Conservation (phyloP, 2,113 vertebrate species). For the Psettodes erumei region DNA sequence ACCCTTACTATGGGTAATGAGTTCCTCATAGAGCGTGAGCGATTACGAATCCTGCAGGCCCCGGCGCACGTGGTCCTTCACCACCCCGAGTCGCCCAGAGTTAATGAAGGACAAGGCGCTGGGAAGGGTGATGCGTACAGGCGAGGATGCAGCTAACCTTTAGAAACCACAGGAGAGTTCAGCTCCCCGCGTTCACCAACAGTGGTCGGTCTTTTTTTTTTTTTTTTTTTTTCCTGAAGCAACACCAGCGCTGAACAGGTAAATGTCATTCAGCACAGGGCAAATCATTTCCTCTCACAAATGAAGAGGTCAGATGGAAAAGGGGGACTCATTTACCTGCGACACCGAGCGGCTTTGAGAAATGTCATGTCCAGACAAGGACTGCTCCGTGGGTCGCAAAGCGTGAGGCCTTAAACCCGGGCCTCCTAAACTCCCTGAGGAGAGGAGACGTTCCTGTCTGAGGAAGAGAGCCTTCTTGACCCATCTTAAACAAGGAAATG, state of each 20-base stretch:
- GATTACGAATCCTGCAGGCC: conserved; percentile 32
- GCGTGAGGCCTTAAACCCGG: conserved; percentile 7
- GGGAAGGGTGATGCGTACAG: conserved; percentile 22
- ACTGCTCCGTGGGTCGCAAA: conserved; percentile 27
- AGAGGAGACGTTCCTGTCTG: conserved; percentile 7
- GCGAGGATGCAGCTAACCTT: conserved; percentile 75
- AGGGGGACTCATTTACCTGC: conserved; percentile 51
- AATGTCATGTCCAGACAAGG: conserved; percentile 70
- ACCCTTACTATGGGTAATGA: conserved; percentile 22
- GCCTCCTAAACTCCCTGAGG: not conserved
- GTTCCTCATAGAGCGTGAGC: conserved; percentile 3
- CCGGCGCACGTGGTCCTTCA: not conserved
- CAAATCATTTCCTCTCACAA: conserved; percentile 64
- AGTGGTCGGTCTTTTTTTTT: conserved; percentile 14
- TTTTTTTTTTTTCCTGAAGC: conserved; percentile 12
- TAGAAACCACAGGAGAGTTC: conserved; percentile 67
- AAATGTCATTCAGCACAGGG: conserved; percentile 76
- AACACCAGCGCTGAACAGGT: conserved; percentile 58
- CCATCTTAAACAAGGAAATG: not conserved
- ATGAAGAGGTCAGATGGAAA: conserved; percentile 66
- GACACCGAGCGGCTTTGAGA: conserved; percentile 57
- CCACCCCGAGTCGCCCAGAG: conserved; percentile 6
- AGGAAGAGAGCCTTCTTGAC: conserved; percentile 6
- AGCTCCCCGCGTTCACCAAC: conserved; percentile 59
- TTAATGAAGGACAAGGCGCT: conserved; percentile 53